Base-by-base conservation (phyloP, 1,140 invertebrate species). In the Idris sp. region DNA sequence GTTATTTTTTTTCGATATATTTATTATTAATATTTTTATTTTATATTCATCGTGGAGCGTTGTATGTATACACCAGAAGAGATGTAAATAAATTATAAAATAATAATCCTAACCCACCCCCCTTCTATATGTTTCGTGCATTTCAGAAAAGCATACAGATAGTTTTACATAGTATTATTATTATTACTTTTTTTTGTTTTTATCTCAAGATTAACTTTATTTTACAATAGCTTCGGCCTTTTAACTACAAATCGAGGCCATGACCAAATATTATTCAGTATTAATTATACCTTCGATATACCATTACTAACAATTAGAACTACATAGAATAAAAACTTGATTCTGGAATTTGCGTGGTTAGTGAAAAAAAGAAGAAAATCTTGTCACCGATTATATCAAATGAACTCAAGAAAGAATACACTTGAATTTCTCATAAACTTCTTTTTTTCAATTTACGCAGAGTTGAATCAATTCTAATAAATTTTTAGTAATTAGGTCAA, bases 61-160 rank as follows among this genome's bases (percentile, higher is more conserved):
- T 72, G 41, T 74, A 68, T 80, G 71, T 78, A 68, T 76, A 79
- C 71, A 79, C 72, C 71, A 72, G 72, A 80, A 74, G 76, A 78
- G 68, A 74, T 64, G 77, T 75, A 87, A 86, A 86, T 87, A 86
- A 85, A 86, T 84, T 84, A 87, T 84, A 86, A 83, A 85, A 84
- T 83, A 83, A 85, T 86, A 86, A 84, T 79, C 79, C 84, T 84
- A 83, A 83, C 79, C 83, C 84, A 87, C 84, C 86, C 87, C 89
- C 89, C 89, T 90, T 90, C 89, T 90, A 90, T 90, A 89, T 87
- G 89, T 90, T 90, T 90, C 89, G 89, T 90, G 89, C 89, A 90
- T 90, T 90, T 90, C 89, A 89, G 83, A 84, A 89, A 88, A 90
- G 89, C 89, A 90, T 90, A 89, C 88, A 89, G 88, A 83, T 86